A percentile compares a stretch with the other conserved stretches of the same genome.
phyloP scores from a whole-genome alignment of 2,888 invertebrate species.

The Spisula solida region DNA sequence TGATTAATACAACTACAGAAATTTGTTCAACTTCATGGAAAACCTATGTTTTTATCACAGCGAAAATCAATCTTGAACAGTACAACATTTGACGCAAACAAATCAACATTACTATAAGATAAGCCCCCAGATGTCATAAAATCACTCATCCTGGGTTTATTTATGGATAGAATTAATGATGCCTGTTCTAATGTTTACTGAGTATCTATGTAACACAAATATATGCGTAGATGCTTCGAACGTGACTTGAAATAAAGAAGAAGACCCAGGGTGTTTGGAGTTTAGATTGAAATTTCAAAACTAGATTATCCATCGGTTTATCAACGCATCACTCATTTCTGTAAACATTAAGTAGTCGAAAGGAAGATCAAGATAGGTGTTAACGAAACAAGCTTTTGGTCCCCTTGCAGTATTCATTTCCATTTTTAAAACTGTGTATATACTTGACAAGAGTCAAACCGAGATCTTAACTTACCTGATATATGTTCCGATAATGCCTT shows the following conservation, averaged over 20 bases:
- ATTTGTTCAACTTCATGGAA: background rate
- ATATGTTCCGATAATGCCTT: too few relatives aligned
- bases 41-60: background rate
- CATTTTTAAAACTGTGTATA: too few relatives aligned
- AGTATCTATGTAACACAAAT: background rate
- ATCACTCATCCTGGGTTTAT: background rate
- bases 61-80: background rate
- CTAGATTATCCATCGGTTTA: too few relatives aligned
- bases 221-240: background rate
- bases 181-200: background rate
- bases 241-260: background rate
- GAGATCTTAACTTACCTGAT: too few relatives aligned
- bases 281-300: background rate
- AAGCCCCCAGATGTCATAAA: background rate
- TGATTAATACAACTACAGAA: background rate
- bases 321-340: too few relatives aligned
- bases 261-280: background rate
- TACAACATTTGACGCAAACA: background rate
- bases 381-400: too few relatives aligned
- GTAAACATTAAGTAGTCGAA: too few relatives aligned
- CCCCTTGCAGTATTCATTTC: too few relatives aligned
- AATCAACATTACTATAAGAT: background rate
- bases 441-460: too few relatives aligned
- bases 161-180: slow-evolving; percentile 14
- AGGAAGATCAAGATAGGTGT: too few relatives aligned